Base-by-base conservation (phyloP, 2,797 vertebrate genomes). In the Tapera naevia region DNA sequence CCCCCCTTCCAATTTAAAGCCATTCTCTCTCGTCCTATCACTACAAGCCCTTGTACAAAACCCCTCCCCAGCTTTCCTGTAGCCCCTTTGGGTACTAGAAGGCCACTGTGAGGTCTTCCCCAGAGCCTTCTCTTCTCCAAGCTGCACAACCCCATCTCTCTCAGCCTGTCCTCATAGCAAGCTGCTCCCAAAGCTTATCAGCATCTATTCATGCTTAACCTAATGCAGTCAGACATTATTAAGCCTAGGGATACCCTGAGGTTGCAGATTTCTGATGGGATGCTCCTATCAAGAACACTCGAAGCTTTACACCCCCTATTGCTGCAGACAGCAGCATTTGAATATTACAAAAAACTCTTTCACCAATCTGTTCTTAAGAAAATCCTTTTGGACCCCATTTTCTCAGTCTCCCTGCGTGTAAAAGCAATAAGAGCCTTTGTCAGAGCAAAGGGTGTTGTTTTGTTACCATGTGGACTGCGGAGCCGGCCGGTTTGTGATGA, bases 171-270 rank as follows among this genome's bases (percentile, higher is more conserved):
- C n/a, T n/a, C n/a, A n/a, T n/a, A n/a, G 39, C 5, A 70, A 70
- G 24, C 69, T 67, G 19, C 50, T 86, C 61, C 56, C 39, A 2
- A 24, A 45, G 30, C 32, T 53, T 3, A 45, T 41, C 6, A 83
- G 12, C 24, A 27, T 51, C n/a, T n/a, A 1, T 22, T 19, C 5
- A 0, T 9, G 24, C 11, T 76, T 1, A 41, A n/a, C 30, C 18
- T 7, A 11, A 6, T 7, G 33, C n/a, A n/a, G 3, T 0, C 16
- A 12, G 4, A 1, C 8, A 0, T 4, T 17, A 1, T 23, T 6
- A 37, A 73, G 37, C 65, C n/a, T 30, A 7, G 22, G 57, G 6
- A 25, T 11, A 13, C 33, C 32, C 45, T 13, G 32, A 45, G 43
- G 46, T 4, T 46, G 28, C 8, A 6, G 5, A 17, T 24, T 25